Conservation (phyloP, 2,888 invertebrate genomes). For the Baronia brevicornis region DNA sequence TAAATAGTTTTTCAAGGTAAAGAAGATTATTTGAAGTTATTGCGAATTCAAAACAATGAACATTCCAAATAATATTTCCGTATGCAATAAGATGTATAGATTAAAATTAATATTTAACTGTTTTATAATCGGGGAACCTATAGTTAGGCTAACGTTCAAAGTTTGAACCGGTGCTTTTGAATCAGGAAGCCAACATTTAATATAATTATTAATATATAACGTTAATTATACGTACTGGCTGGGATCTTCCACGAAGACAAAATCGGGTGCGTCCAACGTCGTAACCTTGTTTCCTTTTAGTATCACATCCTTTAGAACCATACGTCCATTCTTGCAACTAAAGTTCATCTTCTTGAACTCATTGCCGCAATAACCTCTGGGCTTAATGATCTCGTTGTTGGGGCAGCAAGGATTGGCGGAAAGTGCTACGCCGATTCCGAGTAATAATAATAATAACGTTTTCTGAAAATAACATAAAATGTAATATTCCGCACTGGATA, state of each 20-base stretch:
- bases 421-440: conserved; percentile 29
- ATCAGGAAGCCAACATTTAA: too few species aligned
- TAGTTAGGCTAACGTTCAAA: too few species aligned
- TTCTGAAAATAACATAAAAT: conserved; percentile 37
- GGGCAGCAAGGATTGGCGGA: conserved; percentile 45
- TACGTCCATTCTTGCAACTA: conserved; percentile 46
- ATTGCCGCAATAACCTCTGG: conserved; percentile 34
- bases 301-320: conserved; percentile 48
- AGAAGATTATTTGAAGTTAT: too few species aligned
- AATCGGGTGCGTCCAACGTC: conserved; percentile 48
- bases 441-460: conserved; percentile 35
- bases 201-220: background rate
- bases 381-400: conserved; percentile 32
- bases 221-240: conserved; percentile 33
- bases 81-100: too few species aligned
- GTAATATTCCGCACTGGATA: conserved; percentile 5
- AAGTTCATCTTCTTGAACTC: conserved; percentile 25
- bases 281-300: conserved; percentile 48
- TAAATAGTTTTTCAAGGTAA: too few species aligned
- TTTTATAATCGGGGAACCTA: too few species aligned
- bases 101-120: too few species aligned
- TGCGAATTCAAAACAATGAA: too few species aligned
- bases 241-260: conserved; percentile 51
- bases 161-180: too few species aligned
- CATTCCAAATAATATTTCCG: too few species aligned